These are phyloP conservation scores for Umimayanthus kanabou DNA, from an alignment of 92 coral and sea anemone genomes.

Conservation along the genomic window DNA sequence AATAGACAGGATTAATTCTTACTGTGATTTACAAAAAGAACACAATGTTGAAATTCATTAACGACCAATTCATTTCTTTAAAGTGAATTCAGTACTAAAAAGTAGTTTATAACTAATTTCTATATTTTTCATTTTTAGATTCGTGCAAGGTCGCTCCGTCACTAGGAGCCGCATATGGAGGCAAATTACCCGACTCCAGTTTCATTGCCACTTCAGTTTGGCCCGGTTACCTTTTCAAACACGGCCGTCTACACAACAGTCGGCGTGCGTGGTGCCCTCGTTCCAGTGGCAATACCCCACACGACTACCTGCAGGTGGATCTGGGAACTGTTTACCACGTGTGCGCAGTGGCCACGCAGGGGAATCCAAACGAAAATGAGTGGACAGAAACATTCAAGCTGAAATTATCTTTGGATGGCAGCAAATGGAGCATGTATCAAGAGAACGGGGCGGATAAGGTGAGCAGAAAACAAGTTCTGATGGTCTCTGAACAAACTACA, in stretches of 20 bases:
- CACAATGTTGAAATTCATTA: no score
- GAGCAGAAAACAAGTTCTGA: no score
- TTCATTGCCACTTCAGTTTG: not conserved
- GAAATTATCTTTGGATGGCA: not conserved
- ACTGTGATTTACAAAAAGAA: no score
- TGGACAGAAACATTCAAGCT: not conserved
- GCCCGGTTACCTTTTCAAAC: not conserved
- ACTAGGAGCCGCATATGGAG: not conserved
- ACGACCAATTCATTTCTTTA: no score
- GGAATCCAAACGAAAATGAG: not conserved
- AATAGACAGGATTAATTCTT: no score
- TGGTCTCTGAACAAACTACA: no score
- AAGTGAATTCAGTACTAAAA: no score
- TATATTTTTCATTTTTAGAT: no score
- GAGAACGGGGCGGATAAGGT: not conserved
- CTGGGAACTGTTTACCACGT: not conserved
- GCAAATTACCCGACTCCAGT: not conserved
- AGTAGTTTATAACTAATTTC: no score
- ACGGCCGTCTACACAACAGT: not conserved
- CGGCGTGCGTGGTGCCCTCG: not conserved
- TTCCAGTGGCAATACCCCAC: not conserved
- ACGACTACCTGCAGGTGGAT: not conserved
- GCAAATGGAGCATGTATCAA: not conserved
- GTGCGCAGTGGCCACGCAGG: not conserved
- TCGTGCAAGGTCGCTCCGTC: not conserved